phyloP scores from a whole-genome alignment of 2,113 vertebrate species.

The Ptilorrhoa leucosticta region DNA sequence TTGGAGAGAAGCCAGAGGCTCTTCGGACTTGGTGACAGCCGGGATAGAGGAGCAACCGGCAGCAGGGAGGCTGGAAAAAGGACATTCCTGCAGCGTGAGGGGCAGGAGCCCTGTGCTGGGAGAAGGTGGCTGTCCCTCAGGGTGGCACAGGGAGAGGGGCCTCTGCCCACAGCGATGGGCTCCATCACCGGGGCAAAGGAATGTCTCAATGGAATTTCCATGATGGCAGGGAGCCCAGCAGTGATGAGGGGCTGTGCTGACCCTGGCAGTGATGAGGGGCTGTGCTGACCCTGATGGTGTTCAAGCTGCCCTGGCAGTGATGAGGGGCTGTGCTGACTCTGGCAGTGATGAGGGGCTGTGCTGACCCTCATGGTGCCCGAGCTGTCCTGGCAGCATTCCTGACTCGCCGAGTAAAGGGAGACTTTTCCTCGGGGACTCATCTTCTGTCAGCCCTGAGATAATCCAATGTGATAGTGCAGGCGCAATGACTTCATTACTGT shows the following conservation, averaged over 20 bases:
- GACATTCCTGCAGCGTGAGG: background rate
- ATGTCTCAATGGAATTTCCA: fast-evolving
- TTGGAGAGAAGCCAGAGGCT: background rate
- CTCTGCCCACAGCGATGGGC: background rate
- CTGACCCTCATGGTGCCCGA: background rate
- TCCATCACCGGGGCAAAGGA: background rate
- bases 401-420: background rate
- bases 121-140: background rate
- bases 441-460: background rate
- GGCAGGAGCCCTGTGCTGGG: background rate
- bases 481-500: background rate
- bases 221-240: background rate
- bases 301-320: background rate
- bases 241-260: background rate
- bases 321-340: background rate
- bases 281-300: background rate
- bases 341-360: too few species aligned
- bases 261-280: background rate
- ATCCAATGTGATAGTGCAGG: background rate
- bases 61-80: background rate
- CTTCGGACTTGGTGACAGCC: background rate
- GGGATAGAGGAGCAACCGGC: background rate
- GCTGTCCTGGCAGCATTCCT: background rate
- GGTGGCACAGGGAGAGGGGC: background rate
- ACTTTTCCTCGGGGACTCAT: background rate